Evolutionary conservation across 2,113 vertebrate species (phyloP).

Genomic region (Nothocercus nigrocapillus): DNA sequence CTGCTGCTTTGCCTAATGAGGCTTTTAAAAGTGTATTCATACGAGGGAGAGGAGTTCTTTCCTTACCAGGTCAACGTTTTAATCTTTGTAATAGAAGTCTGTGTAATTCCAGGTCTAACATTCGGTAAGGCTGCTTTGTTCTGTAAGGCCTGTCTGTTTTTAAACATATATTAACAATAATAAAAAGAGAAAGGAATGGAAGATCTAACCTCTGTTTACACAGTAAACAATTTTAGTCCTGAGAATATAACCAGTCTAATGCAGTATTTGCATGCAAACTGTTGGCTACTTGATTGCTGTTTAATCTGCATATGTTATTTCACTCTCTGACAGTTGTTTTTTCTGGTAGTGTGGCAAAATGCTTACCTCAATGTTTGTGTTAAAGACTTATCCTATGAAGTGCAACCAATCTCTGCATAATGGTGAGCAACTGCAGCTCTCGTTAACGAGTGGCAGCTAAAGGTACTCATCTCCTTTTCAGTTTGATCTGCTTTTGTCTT

Average conservation of each 20-base stretch:
- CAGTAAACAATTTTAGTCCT: not conserved
- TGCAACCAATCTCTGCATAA: not conserved
- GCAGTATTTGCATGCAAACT: constrained; percentile 50
- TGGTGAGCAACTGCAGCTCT: not conserved
- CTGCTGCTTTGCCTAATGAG: constrained; percentile 38
- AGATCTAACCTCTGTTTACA: constrained; percentile 7
- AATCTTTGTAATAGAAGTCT: constrained; percentile 11
- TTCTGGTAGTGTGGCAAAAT: not conserved
- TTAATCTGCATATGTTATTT: constrained; percentile 5
- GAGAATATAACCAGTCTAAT: constrained; percentile 31
- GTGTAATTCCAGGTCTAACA: not conserved
- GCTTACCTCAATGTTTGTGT: not conserved
- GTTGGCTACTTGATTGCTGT: constrained; percentile 39
- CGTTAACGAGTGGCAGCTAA: not conserved
- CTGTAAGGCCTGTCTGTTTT: not conserved
- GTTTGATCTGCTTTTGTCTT: not conserved
- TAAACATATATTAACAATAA: not conserved
- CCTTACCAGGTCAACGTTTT: not conserved
- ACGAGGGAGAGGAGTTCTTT: not conserved
- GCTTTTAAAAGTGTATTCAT: not conserved
- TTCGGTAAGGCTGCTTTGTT: constrained; percentile 15
- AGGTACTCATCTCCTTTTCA: not conserved
- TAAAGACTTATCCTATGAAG: not conserved
- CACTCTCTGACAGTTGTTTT: not conserved
- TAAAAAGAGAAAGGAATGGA: not conserved